A percentile compares a stretch with the other conserved stretches of the same genome.
These are phyloP conservation scores for Spinus olivaceus DNA, from an alignment of 2,797 vertebrate species.

Conservation along the genomic window DNA sequence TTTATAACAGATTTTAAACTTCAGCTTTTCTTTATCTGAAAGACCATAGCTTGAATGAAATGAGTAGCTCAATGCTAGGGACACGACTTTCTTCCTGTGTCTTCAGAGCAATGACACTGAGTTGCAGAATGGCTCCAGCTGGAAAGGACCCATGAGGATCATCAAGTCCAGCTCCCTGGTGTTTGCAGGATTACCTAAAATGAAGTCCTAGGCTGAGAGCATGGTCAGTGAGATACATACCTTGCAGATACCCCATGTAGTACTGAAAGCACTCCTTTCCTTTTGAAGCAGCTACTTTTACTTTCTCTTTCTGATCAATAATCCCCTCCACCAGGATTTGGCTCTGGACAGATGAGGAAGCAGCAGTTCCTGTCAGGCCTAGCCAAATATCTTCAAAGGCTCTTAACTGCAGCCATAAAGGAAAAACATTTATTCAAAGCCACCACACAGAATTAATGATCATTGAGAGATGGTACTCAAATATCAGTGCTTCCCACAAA, in stretches of 20 bases:
- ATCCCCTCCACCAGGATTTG: constrained; percentile 74
- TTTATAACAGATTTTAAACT: neutral
- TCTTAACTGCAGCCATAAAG: constrained; percentile 67
- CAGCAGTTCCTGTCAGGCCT: constrained; percentile 68
- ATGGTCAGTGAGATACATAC: constrained; percentile 27
- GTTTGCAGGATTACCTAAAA: neutral
- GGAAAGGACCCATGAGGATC: neutral
- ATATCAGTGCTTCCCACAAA: neutral
- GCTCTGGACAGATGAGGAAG: constrained; percentile 63
- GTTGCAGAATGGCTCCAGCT: neutral
- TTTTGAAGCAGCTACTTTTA: constrained; percentile 74
- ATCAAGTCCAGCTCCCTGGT: neutral
- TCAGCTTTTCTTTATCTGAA: neutral
- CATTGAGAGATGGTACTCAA: neutral
- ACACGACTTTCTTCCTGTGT: neutral
- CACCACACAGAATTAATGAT: neutral
- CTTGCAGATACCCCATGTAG: constrained; percentile 71
- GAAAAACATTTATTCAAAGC: constrained; percentile 9
- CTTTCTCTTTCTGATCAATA: constrained; percentile 72
- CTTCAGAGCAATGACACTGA: neutral
- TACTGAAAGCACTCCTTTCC: constrained; percentile 75
- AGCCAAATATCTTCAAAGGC: constrained; percentile 78
- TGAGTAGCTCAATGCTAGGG: neutral
- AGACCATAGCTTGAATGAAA: neutral
- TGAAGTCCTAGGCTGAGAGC: neutral